These are phyloP conservation scores for Platichthys flesus DNA, from an alignment of 2,113 vertebrate species.

Conservation along the genomic window DNA sequence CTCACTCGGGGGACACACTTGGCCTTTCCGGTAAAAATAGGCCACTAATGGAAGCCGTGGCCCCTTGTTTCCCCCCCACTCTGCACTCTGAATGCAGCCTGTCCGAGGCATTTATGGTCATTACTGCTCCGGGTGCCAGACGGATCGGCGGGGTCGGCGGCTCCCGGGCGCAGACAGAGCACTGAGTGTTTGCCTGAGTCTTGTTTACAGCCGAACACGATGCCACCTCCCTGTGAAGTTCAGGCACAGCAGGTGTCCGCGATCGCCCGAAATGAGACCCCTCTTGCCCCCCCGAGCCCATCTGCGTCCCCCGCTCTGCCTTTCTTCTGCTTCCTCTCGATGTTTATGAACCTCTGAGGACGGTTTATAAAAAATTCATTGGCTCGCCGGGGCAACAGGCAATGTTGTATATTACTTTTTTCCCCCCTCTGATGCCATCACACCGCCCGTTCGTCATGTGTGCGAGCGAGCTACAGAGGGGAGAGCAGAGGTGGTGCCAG, in stretches of 20 bases:
- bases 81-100: constrained; percentile 86
- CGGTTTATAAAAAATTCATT: constrained; percentile 91
- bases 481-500: constrained; percentile 28
- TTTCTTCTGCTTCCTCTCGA: constrained; percentile 36
- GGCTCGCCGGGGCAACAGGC: constrained; percentile 82
- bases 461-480: constrained; percentile 28
- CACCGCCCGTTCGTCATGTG: constrained; percentile 62
- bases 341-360: constrained; percentile 87
- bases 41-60: constrained; percentile 91
- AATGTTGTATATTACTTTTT: constrained; percentile 72
- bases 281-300: constrained; percentile 32
- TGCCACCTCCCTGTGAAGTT: constrained; percentile 76
- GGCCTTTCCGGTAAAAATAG: constrained; percentile 88
- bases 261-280: constrained; percentile 57
- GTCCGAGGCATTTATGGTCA: constrained; percentile 87
- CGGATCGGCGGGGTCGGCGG: constrained; percentile 82
- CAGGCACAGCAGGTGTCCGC: constrained; percentile 77
- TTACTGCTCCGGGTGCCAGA: constrained; percentile 86
- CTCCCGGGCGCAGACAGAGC: constrained; percentile 62
- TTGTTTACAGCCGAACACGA: constrained; percentile 85
- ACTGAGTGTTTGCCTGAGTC: constrained; percentile 18
- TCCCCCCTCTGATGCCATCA: not conserved
- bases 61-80: constrained; percentile 81
- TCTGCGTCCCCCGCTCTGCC: not conserved
- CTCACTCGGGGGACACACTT: constrained; percentile 87